Percentiles rank a stretch among this genome's conserved stretches.
Conservation (phyloP, 2,797 vertebrate species). For the Salmo trutta region DNA sequence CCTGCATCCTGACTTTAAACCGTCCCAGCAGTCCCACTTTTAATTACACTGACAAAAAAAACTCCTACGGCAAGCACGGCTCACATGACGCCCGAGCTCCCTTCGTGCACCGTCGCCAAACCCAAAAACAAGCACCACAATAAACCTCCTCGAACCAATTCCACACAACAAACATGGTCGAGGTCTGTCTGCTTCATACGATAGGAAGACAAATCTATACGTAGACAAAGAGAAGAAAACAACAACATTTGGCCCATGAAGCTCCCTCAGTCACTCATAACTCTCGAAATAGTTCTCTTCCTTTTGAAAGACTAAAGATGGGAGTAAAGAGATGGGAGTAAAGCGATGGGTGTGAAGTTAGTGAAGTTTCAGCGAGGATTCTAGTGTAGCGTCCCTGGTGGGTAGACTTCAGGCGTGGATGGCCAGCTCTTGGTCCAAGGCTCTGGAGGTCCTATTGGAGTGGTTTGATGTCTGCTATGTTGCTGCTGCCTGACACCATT, state of each 20-base stretch:
- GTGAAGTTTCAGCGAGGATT: constrained; percentile 36
- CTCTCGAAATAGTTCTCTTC: background rate
- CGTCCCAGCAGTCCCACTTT: constrained; percentile 58
- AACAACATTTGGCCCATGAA: no score
- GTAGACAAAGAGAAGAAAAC: constrained; percentile 44
- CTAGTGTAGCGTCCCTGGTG: constrained; percentile 59
- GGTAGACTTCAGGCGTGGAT: constrained; percentile 56
- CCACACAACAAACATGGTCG: constrained; percentile 37
- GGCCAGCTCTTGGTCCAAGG: constrained; percentile 39
- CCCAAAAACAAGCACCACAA: constrained; percentile 15
- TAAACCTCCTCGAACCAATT: background rate
- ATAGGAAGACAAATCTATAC: constrained; percentile 48
- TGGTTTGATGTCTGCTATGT: constrained; percentile 15
- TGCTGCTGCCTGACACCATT: constrained; percentile 18
- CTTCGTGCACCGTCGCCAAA: constrained; percentile 26
- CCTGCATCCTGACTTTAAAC: constrained; percentile 51
- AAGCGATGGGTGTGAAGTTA: constrained; percentile 19
- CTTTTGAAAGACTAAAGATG: background rate
- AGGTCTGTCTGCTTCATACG: constrained; percentile 52
- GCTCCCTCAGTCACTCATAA: background rate
- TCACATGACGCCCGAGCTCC: constrained; percentile 31
- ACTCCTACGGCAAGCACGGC: constrained; percentile 28
- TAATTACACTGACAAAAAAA: constrained; percentile 59
- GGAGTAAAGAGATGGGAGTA: background rate
- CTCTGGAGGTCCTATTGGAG: constrained; percentile 26